A percentile compares a stretch with the other conserved stretches of the same genome.
Evolutionary conservation across 2,888 invertebrate genomes (phyloP).

Genomic region (Pollenia labialis): DNA sequence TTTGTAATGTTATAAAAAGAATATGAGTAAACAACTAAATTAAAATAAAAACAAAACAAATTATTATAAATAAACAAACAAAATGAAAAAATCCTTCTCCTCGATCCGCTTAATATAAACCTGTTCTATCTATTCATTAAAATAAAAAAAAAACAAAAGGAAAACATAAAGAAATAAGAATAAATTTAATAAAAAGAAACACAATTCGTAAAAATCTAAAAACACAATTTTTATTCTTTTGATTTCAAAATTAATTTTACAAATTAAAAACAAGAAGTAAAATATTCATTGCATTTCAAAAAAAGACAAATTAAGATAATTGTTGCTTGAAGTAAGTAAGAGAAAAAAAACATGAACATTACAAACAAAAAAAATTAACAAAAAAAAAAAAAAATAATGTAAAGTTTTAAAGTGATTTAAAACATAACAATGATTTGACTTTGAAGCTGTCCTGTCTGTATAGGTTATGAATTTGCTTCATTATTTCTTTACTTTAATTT

Average conservation of each 20-base stretch:
- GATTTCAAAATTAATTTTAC: slow-evolving; percentile 25
- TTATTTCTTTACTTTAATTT: slow-evolving; percentile 2
- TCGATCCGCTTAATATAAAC: slow-evolving; percentile 55
- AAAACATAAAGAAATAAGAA: slow-evolving; percentile 57
- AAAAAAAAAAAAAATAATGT: slow-evolving; percentile 18
- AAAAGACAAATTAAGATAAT: slow-evolving; percentile 7
- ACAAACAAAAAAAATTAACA: slow-evolving; percentile 20
- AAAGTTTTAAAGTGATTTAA: slow-evolving; percentile 7
- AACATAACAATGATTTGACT: slow-evolving; percentile 36
- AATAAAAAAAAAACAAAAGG: slow-evolving; percentile 25
- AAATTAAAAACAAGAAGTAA: slow-evolving; percentile 10
- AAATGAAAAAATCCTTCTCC: slow-evolving; percentile 48
- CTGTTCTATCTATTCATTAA: slow-evolving; percentile 51
- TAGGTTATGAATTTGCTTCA: slow-evolving; percentile 17
- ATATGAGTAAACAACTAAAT: slow-evolving; percentile 61
- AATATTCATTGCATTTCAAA: slow-evolving; percentile 1
- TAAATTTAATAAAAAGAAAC: slow-evolving; percentile 54
- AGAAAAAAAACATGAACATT: slow-evolving; percentile 10
- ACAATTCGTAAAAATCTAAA: slow-evolving; percentile 50
- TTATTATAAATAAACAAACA: slow-evolving; percentile 54
- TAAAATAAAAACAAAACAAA: slow-evolving; percentile 49
- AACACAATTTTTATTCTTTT: slow-evolving; percentile 2
- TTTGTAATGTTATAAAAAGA: slow-evolving; percentile 65
- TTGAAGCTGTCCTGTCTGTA: slow-evolving; percentile 54
- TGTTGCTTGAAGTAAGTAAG: slow-evolving; percentile 33